Evolutionary conservation across 2,797 vertebrate species (phyloP), one percentile per base, ranked within the genome.

Genomic region (Hylomyscus alleni): DNA sequence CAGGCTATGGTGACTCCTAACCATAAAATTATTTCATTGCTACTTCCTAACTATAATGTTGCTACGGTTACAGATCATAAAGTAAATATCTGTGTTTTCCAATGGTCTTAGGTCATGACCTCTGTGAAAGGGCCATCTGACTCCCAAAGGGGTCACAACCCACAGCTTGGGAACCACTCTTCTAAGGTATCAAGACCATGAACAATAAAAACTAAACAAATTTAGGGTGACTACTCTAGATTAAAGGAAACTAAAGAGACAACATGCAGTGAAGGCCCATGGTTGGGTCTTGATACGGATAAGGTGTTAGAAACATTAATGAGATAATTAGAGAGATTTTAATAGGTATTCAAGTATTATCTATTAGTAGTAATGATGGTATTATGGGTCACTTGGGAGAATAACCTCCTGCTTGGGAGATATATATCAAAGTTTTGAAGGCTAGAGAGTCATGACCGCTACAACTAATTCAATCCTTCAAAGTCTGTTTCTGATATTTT

Each of bases 131-230:
- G 73, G 40, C 40, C 73, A 76, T 2, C 20, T 75, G 73, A 40
- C 40, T 40, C 40, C 73, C 40, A 26, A 47, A 44, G 40, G 40
- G 73, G 73, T 40, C 37, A 40, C 37, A 73, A 40, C 37, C 20
- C 17, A 73, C 19, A 22, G 72, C 20, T 12, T 40, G 37, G 37
- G 72, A 24, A 40, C 20, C 4, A 0, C 10, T 75, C 9, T 92
- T 81, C 54, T 11, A 94, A 91, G 60, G 11, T 56, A 67, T 5
- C 47, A 88, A 29, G 47, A 75, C 31, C 75, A 87, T 0, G 0
- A 87, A 87, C 37, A 78, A 40, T 60, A 89, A 93, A 90, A 80
- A 94, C 4, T 95, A 75, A 89, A 44, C 34, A 91, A 94, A 95
- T 40, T 76, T 3, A 24, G 26, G 24, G 9, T n/a, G 22, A 92